These are phyloP conservation scores for Pseudomugil tenellus DNA, from an alignment of 2,797 vertebrate genomes.

Conservation along the genomic window DNA sequence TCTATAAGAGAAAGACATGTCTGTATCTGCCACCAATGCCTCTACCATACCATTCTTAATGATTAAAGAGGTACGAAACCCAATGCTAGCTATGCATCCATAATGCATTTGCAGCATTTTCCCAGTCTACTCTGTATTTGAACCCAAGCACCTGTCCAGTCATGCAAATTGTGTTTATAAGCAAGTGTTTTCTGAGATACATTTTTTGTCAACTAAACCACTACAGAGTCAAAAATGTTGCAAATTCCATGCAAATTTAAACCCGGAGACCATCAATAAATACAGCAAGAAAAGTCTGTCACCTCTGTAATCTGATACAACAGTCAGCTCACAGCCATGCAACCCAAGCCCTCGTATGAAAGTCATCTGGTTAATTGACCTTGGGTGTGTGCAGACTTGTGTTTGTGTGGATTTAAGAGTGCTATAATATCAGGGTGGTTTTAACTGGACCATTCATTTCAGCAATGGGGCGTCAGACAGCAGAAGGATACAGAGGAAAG, in stretches of 20 bases:
- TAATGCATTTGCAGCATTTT: slow-evolving; percentile 77
- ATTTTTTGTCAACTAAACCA: slow-evolving; percentile 21
- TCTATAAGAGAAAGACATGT: slow-evolving; percentile 11
- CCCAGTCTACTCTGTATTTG: slow-evolving; percentile 45
- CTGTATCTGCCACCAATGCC: slow-evolving; percentile 30
- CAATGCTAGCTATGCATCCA: slow-evolving; percentile 71
- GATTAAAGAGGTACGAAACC: slow-evolving; percentile 78
- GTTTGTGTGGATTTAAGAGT: slow-evolving; percentile 55
- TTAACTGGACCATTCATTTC: slow-evolving; percentile 72
- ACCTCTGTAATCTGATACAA: slow-evolving; percentile 52
- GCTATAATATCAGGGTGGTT: slow-evolving; percentile 69
- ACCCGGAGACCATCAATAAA: slow-evolving; percentile 22
- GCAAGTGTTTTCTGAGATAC: slow-evolving; percentile 15
- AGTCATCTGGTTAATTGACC: slow-evolving; percentile 77
- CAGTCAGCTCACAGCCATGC: slow-evolving; percentile 46
- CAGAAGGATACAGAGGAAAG: slow-evolving; percentile 34
- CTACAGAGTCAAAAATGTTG: slow-evolving; percentile 6
- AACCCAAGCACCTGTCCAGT: slow-evolving; percentile 25
- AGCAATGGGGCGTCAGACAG: slow-evolving; percentile 60
- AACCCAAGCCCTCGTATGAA: slow-evolving; percentile 68
- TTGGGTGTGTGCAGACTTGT: slow-evolving; percentile 54
- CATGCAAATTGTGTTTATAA: slow-evolving; percentile 11
- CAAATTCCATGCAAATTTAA: slow-evolving; percentile 16
- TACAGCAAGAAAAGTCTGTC: slow-evolving; percentile 20
- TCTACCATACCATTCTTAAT: slow-evolving; percentile 65